Evolutionary conservation across 2,113 vertebrate species (phyloP).

Genomic region (Cathartes aura): DNA sequence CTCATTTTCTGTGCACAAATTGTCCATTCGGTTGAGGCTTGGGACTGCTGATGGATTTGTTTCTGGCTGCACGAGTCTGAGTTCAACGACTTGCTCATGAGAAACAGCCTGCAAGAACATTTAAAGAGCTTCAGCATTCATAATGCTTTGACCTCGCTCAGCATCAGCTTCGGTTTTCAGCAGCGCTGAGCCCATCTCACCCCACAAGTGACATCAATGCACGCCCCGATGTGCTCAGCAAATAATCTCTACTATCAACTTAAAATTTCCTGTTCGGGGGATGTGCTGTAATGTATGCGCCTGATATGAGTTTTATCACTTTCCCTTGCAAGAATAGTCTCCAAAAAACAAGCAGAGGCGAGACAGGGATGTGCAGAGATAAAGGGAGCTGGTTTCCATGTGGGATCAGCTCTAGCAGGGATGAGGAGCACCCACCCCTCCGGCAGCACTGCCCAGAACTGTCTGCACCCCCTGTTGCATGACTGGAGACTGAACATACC

Average conservation of each 20-base stretch:
- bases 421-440: neutral
- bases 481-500: accelerated
- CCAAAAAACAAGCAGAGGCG: neutral
- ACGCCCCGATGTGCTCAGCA: neutral
- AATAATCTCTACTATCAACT: slow-evolving; percentile 12
- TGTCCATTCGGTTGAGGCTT: neutral
- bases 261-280: neutral
- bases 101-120: neutral
- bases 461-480: accelerated
- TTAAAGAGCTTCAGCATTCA: neutral
- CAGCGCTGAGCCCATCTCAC: neutral
- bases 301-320: neutral
- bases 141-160: neutral
- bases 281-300: neutral
- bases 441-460: neutral
- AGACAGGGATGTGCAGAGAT: neutral
- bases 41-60: neutral
- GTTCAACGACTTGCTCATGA: neutral
- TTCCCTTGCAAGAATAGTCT: neutral
- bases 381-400: neutral
- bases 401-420: neutral
- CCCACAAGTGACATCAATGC: neutral
- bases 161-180: neutral
- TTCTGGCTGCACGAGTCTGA: neutral
- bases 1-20: slow-evolving; percentile 37